Base-by-base conservation (phyloP, 2,113 vertebrate genomes). In the Corynorhinus townsendii region DNA sequence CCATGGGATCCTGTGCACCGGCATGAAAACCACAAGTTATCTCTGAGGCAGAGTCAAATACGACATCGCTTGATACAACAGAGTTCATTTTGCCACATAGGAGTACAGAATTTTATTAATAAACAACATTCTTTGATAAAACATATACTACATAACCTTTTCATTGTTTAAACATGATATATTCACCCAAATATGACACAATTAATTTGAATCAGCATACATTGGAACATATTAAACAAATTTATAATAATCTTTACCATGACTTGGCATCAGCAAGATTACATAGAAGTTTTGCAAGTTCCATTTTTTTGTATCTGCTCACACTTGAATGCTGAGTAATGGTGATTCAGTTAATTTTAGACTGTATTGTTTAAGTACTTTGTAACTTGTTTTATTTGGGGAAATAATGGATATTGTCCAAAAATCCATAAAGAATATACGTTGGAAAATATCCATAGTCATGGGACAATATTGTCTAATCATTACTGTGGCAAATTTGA, bases 381-480 rank as follows among this genome's bases (percentile, higher is more conserved):
- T 84, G 10, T 82, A 22, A 45, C 64, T 91, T 47, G 28, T 84
- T 75, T 93, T 73, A 84, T 52, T 84, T 89, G 66, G 47, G n/a
- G 71, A 19, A 90, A 16, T 56, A 54, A 93, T 90, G 38, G 69
- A 45, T 90, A 86, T 40, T 59, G 20, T n/a, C 30, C 26, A 16
- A 49, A 89, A 93, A n/a, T 76, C 40, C 92, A 35, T 45, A 75
- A 80, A 28, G 59, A 82, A 40, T 40, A 86, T 24, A 71, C 24
- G 17, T n/a, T 3, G 14, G 43, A 26, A 80, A 75, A 71, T 85
- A 45, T 38, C 24, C 54, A 47, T 9, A 6, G 11, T 89, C 2
- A 20, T 15, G 14, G 85, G 28, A 59, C 77, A 91, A 64, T 90
- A 81, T 88, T 89, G 85, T 86, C 49, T 95, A 91, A 76, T 92